Conservation (phyloP, 2,888 invertebrate species). For the Himalopsyche kuldschensis region DNA sequence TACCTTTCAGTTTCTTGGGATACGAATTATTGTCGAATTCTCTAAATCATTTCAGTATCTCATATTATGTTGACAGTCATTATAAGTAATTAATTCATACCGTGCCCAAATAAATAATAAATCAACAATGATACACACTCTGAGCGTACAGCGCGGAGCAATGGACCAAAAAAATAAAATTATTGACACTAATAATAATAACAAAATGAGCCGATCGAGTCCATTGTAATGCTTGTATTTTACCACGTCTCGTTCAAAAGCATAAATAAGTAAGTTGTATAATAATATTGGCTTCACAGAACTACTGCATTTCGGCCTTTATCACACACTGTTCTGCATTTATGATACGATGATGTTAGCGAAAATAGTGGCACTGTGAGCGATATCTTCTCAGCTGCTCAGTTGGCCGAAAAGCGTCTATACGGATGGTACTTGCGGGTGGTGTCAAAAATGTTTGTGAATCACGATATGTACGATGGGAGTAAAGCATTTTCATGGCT, state of each 20-base stretch:
- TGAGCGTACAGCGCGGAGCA: no score
- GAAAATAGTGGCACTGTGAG: neutral
- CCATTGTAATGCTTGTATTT: neutral
- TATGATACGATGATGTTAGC: neutral
- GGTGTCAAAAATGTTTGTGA: constrained; percentile 40
- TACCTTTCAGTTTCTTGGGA: no score
- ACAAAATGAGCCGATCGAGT: no score
- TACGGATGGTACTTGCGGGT: neutral
- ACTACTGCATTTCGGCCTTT: neutral
- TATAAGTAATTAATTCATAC: no score
- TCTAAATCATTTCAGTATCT: no score
- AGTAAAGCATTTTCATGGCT: constrained; percentile 71
- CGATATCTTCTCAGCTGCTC: neutral
- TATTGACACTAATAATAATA: no score
- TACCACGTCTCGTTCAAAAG: neutral
- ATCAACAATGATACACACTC: no score
- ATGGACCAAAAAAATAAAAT: no score
- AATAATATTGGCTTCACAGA: no score
- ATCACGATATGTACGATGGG: constrained; percentile 67
- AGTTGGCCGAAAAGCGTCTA: neutral
- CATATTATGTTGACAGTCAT: no score
- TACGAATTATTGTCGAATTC: no score
- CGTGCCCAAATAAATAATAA: no score
- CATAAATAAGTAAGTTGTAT: neutral
- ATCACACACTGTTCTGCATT: neutral